A percentile compares a stretch with the other conserved stretches of the same genome.
phyloP scores from a whole-genome alignment of 1,140 invertebrate species.

The Heliconius hermathena region DNA sequence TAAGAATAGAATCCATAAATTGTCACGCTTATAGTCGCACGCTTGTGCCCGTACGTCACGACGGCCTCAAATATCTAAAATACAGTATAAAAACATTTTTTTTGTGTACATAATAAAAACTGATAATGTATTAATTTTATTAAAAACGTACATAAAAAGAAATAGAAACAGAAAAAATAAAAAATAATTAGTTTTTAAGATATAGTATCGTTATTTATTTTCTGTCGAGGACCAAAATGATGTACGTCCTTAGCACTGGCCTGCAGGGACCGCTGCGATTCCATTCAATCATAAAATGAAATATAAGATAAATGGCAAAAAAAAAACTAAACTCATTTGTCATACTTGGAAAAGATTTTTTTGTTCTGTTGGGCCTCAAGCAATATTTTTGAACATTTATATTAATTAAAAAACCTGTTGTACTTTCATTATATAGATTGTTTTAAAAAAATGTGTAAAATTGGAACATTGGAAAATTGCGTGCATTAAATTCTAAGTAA shows the following conservation, averaged over 20 bases:
- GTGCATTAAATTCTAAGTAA: no score
- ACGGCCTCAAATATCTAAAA: no score
- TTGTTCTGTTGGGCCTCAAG: constrained; percentile 5
- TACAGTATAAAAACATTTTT: no score
- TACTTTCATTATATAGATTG: background rate
- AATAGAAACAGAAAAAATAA: background rate
- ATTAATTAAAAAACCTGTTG: constrained; percentile 26
- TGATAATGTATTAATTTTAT: no score
- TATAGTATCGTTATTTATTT: constrained; percentile 17
- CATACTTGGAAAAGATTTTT: constrained; percentile 32
- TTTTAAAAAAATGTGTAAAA: no score
- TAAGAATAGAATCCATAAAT: no score
- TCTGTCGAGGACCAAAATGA: constrained; percentile 11
- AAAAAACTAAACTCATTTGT: constrained; percentile 34
- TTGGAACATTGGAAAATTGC: no score
- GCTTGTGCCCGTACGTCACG: no score
- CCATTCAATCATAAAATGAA: constrained; percentile 33
- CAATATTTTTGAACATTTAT: constrained; percentile 23
- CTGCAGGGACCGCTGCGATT: constrained; percentile 23
- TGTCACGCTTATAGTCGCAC: no score
- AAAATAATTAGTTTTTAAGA: background rate
- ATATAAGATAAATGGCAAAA: constrained; percentile 19
- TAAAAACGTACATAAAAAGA: background rate
- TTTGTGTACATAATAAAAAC: no score
- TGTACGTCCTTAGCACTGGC: constrained; percentile 17